Evolutionary conservation across 2,113 vertebrate species (phyloP), one percentile per base, ranked within the genome.

Genomic region (Amphiprion percula): DNA sequence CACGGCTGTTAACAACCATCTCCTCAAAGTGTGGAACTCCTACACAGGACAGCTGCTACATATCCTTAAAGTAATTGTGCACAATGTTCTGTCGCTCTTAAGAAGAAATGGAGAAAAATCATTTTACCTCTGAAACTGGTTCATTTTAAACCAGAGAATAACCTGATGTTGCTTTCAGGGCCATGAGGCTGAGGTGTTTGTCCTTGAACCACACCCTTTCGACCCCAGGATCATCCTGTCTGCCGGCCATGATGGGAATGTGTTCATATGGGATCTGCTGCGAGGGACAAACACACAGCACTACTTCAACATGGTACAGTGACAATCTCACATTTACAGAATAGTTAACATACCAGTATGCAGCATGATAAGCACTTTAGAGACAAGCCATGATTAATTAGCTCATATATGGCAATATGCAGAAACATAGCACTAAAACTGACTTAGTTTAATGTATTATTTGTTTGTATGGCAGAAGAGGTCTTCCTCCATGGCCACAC

Each of bases 11-110:
- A 99, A 97, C 87, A 97, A 98, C 90, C 96, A 98, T 90, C 95
- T 98, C 69, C 96, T 99, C 74, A 99, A 99, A 96, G 98, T 99
- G 16, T 99, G 98, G 98, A 95, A 98, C 90, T 99, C 98, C 72
- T 95, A 91, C 68, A 97, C 96, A 37, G 98, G 98, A 28, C 96
- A 97, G 14, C 88, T 99, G 86, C 97, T 99, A 71, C 97, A 99
- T 88, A 94, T 99, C 56, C 91, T 99, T 21, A 93, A 95, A 94
- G 98, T 99, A 96, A 87, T 59, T 52, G 10, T 44, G 17, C 52
- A 67, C 37, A 47, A 0, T 19, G 2, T 44, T 69, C 15, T 60
- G 6, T 46, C 39, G 50, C 33, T 56, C 4, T 14, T 39, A 1
- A 11, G 12, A 0, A 15, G 19, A 23, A 41, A 44, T 44, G 3